phyloP scores from a whole-genome alignment of 2,888 invertebrate genomes.

The Antitype chi region DNA sequence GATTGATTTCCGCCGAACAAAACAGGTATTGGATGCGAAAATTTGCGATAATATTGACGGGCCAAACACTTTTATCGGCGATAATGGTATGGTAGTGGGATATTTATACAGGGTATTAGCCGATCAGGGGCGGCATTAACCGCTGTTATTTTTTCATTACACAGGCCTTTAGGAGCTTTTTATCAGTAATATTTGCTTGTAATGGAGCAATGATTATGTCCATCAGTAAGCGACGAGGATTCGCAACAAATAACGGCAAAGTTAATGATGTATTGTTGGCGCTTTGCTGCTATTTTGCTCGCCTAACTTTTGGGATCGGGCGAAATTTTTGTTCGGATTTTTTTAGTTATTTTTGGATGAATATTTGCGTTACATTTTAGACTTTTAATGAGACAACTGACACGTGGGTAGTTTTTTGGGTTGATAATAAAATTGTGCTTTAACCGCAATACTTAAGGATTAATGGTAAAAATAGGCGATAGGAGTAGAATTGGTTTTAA shows the following conservation, averaged over 20 bases:
- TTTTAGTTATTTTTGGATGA: constrained; percentile 39
- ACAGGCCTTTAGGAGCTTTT: constrained; percentile 57
- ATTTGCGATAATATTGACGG: constrained; percentile 73
- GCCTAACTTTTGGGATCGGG: constrained; percentile 45
- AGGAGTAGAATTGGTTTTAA: not conserved
- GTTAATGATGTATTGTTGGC: constrained; percentile 62
- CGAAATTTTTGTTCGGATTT: constrained; percentile 30
- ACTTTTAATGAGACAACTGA: constrained; percentile 32
- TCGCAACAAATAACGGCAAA: constrained; percentile 50
- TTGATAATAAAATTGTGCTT: not conserved
- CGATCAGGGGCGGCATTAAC: constrained; percentile 66
- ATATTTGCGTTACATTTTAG: constrained; percentile 14
- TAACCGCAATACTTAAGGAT: too few relatives aligned
- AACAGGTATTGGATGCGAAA: constrained; percentile 70
- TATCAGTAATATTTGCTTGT: constrained; percentile 67
- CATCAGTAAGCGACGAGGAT: constrained; percentile 61
- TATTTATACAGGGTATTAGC: constrained; percentile 68
- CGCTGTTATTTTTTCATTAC: constrained; percentile 70
- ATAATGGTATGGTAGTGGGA: constrained; percentile 70
- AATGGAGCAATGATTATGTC: constrained; percentile 64
- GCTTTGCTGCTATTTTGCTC: constrained; percentile 27
- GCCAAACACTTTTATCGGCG: constrained; percentile 72
- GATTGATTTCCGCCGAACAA: constrained; percentile 70
- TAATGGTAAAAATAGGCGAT: not conserved
- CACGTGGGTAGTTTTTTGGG: not conserved